Evolutionary conservation across 2,113 vertebrate genomes (phyloP), one percentile per base, ranked within the genome.

Genomic region (Asarcornis scutulata): DNA sequence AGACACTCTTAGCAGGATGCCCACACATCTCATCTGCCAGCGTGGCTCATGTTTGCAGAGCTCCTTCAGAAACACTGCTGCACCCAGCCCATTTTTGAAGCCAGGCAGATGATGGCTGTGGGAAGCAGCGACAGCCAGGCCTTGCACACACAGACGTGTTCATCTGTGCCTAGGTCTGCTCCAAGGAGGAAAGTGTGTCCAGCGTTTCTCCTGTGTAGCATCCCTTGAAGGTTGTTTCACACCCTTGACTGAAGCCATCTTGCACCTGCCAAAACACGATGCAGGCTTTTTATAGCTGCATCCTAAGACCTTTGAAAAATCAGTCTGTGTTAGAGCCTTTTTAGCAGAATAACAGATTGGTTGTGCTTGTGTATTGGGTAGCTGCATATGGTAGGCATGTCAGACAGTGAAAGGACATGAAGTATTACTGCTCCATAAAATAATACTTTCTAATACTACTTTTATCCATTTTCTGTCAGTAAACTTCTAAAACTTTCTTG

Each of bases 231-330:
- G 60, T 31, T 87, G 48, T 92, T 93, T 84, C 66, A 73, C 89
- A 89, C 23, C 36, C 17, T 34, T 73, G 58, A 79, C 66, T 92
- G 74, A 82, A 92, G 36, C 74, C 93, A 55, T 89, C 77, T 89
- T 91, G 86, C 71, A 36, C 63, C 77, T 94, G 74, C 96, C 81
- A 69, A 82, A 91, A 52, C 40, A 20, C 8, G n/a, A 42, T 29
- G n/a, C 25, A 55, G 18, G 11, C 6, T 82, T 84, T 52, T 59
- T 67, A 27, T 8, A 79, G 27, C 36, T 87, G 31, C 46, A 6
- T 72, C 13, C 0, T 48, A 32, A 86, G 73, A 82, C 9, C 80
- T 88, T 76, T 67, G 83, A 62, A 71, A 86, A 91, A 38, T 46
- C 13, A 44, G 36, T 6, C 72, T 67, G 26, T 63, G 23, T 46